Conservation (phyloP, 2,888 invertebrate genomes). For the Tridacna gigas region DNA sequence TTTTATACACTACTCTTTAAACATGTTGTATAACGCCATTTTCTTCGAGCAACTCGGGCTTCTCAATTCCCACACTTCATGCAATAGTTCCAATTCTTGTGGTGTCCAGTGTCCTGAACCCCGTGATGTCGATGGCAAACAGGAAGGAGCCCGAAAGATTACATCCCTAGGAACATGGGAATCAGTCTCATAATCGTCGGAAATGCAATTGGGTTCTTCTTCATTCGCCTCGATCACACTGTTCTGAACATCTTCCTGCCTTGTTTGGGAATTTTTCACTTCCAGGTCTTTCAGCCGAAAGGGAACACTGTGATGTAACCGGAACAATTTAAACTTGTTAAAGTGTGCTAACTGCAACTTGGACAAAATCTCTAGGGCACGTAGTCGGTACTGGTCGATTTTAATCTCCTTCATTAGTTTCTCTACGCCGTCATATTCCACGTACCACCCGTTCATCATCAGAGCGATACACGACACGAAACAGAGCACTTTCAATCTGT, state of each 20-base stretch:
- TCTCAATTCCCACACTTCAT: constrained; percentile 23
- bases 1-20: constrained; percentile 26
- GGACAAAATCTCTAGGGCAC: constrained; percentile 37
- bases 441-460: constrained; percentile 50
- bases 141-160: background rate
- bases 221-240: background rate
- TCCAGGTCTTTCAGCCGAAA: background rate
- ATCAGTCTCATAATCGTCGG: background rate
- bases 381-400: constrained; percentile 25
- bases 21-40: constrained; percentile 11
- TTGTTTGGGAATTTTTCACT: background rate
- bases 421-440: constrained; percentile 33
- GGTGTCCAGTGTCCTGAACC: constrained; percentile 10
- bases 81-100: constrained; percentile 31
- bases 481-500: constrained; percentile 19
- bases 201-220: background rate
- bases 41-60: background rate
- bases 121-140: constrained; percentile 9
- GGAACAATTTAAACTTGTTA: constrained; percentile 29
- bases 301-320: constrained; percentile 44
- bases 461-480: constrained; percentile 48
- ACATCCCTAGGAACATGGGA: background rate
- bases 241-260: background rate
- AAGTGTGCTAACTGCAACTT: constrained; percentile 39
- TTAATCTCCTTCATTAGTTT: constrained; percentile 23